A percentile compares a stretch with the other conserved stretches of the same genome.
Conservation (phyloP, 2,888 invertebrate genomes). For the Bhutanitis thaidina region DNA sequence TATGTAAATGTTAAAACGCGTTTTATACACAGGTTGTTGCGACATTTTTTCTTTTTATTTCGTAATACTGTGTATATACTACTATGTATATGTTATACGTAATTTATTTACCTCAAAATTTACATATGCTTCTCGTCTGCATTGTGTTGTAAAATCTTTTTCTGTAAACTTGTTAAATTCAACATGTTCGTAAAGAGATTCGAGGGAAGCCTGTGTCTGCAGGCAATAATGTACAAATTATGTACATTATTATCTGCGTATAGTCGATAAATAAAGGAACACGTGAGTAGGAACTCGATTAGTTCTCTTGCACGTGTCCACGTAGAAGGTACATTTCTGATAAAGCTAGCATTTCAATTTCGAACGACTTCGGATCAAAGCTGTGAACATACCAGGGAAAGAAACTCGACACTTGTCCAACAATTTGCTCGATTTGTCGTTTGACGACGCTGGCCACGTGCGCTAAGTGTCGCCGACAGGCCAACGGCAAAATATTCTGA, state of each 20-base stretch:
- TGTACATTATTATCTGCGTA: too few relatives aligned
- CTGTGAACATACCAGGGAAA: conserved; percentile 18
- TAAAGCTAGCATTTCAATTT: conserved; percentile 23
- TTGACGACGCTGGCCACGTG: conserved; percentile 43
- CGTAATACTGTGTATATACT: conserved; percentile 33
- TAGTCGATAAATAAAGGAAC: too few relatives aligned
- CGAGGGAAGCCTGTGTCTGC: too few relatives aligned
- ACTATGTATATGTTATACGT: too few relatives aligned
- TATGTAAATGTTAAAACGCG: conserved; percentile 33
- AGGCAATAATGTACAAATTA: too few relatives aligned
- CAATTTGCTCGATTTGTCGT: conserved; percentile 48
- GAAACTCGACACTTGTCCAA: conserved; percentile 39
- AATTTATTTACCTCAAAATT: conserved; percentile 33
- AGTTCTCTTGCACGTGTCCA: conserved; percentile 15
- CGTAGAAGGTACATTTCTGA: conserved; percentile 6
- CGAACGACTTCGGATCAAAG: conserved; percentile 20
- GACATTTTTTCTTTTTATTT: conserved; percentile 35
- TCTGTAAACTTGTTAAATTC: too few relatives aligned
- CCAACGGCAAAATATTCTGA: conserved; percentile 19
- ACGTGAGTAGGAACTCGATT: conserved; percentile 6
- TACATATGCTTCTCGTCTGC: not conserved
- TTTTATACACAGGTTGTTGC: conserved; percentile 20
- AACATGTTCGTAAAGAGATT: too few relatives aligned
- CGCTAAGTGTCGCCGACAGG: conserved; percentile 14
- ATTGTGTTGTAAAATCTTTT: too few relatives aligned